These are phyloP conservation scores for Mionectes olivaceus DNA, from an alignment of 2,797 vertebrate genomes.

Conservation along the genomic window DNA sequence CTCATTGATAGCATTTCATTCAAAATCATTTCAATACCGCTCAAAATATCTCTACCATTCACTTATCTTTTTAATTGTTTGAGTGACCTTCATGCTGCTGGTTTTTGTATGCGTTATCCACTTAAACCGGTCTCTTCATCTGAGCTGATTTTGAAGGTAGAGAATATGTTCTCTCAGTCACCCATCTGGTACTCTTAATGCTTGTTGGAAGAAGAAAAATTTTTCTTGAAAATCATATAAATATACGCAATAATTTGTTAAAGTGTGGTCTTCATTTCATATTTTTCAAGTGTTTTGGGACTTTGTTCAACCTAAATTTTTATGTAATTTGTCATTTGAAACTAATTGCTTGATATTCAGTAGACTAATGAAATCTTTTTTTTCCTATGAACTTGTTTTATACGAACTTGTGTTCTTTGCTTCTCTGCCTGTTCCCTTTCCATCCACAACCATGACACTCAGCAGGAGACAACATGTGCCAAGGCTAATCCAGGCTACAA, in stretches of 20 bases:
- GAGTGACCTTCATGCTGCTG: not conserved
- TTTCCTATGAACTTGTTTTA: not conserved
- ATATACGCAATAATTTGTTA: not conserved
- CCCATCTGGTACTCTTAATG: not conserved
- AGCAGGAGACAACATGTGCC: not conserved
- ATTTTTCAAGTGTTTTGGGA: not conserved
- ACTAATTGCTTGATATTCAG: not conserved
- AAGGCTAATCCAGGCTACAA: not conserved
- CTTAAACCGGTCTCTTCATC: not conserved
- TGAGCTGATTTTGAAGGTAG: not conserved
- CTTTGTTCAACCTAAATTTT: not conserved
- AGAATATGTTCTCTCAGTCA: not conserved
- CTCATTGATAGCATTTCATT: not conserved
- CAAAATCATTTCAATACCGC: not conserved
- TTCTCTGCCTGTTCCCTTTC: not conserved
- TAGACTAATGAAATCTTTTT: not conserved
- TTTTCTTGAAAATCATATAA: not conserved
- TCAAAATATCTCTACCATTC: not conserved
- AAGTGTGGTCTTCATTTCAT: not conserved
- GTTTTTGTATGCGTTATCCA: not conserved
- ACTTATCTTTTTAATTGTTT: not conserved
- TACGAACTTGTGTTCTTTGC: not conserved
- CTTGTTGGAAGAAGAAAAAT: not conserved
- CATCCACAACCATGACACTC: not conserved
- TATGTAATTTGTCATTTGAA: not conserved